Base-by-base conservation (phyloP, 2,888 invertebrate species). In the Synanthedon tipuliformis region DNA sequence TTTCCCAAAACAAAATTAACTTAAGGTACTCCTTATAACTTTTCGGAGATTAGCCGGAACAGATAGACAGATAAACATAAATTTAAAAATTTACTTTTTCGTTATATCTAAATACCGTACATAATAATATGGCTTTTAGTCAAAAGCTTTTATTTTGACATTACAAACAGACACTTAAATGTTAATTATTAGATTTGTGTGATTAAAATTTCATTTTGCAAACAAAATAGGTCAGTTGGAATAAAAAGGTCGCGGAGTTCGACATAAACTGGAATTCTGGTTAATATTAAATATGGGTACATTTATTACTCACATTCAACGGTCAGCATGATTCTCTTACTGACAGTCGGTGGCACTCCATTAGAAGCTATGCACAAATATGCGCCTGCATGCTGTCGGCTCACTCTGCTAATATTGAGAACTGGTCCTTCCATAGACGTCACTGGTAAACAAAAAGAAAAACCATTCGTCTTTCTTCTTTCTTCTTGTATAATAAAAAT, bases 261-360 rank as follows among this genome's bases (percentile, higher is more conserved):
- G 18, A 51, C 51, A 18, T 45, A 8, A 27, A 41, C 23, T 18
- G 50, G 16, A 41, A 41, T 48, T 34, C 8, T 10, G 34, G 34
- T 34, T 34, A 34, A 34, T 34, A 34, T 34, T 34, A 34, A 34
- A 34, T 34, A 10, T 34, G 34, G 10, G 34, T 34, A 34, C 8
- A 34, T 34, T 0, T 34, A 34, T 34, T 49, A 49, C 92, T 91
- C 78, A 94, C 94, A 95, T 75, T 94, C 93, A 15, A 94, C 93
- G 53, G 93, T 93, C 52, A 96, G 90, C 87, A 93, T 93, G 66
- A 96, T 95, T 68, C 95, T 86, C 78, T 95, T 95, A 89, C 95
- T 95, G 62, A 95, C 94, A 40, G 95, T 93, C 1, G 96, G 96
- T 11, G 95, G 96, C 13, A 94, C 92, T 8, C 94, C 94, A 68